A percentile compares a stretch with the other conserved stretches of the same genome.
Conservation (phyloP, 2,797 vertebrate species). For the Acipenser oxyrinchus region DNA sequence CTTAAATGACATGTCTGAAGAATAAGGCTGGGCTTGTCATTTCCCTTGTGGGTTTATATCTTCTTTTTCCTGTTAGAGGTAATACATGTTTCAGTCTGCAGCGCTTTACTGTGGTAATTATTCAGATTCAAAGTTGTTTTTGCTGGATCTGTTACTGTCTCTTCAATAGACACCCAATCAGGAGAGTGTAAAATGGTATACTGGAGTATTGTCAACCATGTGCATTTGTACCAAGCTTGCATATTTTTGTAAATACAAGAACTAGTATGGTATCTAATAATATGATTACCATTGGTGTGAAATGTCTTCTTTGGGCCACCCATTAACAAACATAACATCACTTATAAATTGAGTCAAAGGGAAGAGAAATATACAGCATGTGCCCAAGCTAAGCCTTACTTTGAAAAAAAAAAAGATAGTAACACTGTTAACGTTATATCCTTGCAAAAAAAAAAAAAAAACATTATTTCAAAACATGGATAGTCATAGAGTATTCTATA, state of each 20-base stretch:
- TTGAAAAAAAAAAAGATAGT: no score
- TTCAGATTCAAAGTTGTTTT: constrained; percentile 10
- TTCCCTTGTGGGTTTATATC: constrained; percentile 18
- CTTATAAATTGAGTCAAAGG: no score
- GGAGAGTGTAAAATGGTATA: background rate
- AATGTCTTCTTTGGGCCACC: background rate
- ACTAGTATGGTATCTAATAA: background rate
- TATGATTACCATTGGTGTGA: background rate
- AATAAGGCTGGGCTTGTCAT: constrained; percentile 13
- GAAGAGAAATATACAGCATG: no score
- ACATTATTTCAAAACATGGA: no score
- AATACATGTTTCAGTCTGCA: constrained; percentile 12
- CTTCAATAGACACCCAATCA: constrained; percentile 9
- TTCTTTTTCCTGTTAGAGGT: constrained; percentile 23
- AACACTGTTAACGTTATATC: no score
- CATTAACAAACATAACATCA: no score
- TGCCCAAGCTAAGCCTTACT: no score
- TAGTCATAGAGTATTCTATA: no score
- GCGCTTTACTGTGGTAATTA: constrained; percentile 13
- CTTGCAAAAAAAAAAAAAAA: no score
- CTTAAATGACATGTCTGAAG: constrained; percentile 21
- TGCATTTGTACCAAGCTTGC: background rate
- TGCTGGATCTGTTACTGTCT: background rate
- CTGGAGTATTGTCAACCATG: constrained; percentile 4
- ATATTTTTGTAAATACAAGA: background rate